Base-by-base conservation (phyloP, 2,113 vertebrate species). In the Archocentrus centrarchus region DNA sequence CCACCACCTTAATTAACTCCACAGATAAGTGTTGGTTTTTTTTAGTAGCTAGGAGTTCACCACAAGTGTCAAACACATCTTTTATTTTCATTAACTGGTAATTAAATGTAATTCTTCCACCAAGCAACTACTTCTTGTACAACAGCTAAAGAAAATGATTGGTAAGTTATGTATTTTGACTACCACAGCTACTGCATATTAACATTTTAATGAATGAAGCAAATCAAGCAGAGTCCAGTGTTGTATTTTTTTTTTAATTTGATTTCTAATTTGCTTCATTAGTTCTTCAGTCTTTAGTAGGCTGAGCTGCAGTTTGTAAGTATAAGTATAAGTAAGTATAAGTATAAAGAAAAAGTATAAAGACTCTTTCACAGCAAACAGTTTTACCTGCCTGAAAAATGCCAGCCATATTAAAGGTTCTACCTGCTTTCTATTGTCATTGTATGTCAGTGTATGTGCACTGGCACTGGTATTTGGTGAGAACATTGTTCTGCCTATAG, bases 31-130 rank as follows among this genome's bases (percentile, higher is more conserved):
- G 30, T 14, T 41, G 35, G 11, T 63, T 59, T 73, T 76, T 73
- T 81, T 79, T 7, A 64, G 59, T 55, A 37, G 58, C 35, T 73
- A 41, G 68, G 30, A 77, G 30, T 79, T 83, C 35, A 85, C 35
- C 35, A 58, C 18, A 61, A 81, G 60, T 76, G 81, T 88, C 79
- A 85, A 80, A 77, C 61, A 76, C 47, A 75, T 66, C 37, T 63
- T 82, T 84, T 60, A 70, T 78, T 83, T 88, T 80, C 27, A 80
- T 64, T 59, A 86, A 32, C 70, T 68, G 20, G 35, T 80, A 75
- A 84, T 88, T 75, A 84, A 81, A 88, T 86, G 44, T 1, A 79
- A 82, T 79, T 81, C 73, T 59, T 60, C 14, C 75, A 76, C 50
- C 3, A 14, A 66, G 0, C 37, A 58, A 0, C 63, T 62, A 20